phyloP scores from a whole-genome alignment of 2,797 vertebrate species.

The Ctenochaetus hawaiiensis region DNA sequence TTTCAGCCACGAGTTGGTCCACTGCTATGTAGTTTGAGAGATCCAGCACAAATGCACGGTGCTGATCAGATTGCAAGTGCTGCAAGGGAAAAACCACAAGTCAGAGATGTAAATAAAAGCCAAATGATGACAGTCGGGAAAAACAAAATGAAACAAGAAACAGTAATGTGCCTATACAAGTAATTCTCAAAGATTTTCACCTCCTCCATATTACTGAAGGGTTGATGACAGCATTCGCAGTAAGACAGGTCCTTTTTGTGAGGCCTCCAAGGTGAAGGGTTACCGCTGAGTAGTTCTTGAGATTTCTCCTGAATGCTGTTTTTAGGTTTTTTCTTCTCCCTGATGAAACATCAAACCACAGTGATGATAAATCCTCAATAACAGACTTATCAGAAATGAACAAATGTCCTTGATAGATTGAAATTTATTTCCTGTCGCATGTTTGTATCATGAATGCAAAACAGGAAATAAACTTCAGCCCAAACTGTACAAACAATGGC shows the following conservation, averaged over 20 bases:
- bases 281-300: conserved; percentile 45
- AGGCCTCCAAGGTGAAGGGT: conserved; percentile 66
- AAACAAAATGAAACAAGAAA: not conserved
- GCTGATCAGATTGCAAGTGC: conserved; percentile 89
- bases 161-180: not conserved
- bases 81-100: conserved; percentile 56
- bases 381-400: not conserved
- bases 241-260: conserved; percentile 82
- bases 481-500: not conserved
- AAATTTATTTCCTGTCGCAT: not conserved
- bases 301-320: conserved; percentile 63
- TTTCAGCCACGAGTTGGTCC: conserved; percentile 83
- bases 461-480: not conserved
- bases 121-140: not conserved
- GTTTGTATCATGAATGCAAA: not conserved
- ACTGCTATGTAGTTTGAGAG: conserved; percentile 79
- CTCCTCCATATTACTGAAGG: conserved; percentile 85
- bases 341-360: conserved; percentile 41
- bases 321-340: conserved; percentile 55
- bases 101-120: not conserved
- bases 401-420: not conserved
- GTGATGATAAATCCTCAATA: not conserved
- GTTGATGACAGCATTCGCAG: conserved; percentile 90
- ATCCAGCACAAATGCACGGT: conserved; percentile 84
- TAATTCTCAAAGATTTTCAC: conserved; percentile 62